Base-by-base conservation (phyloP, 2,113 vertebrate genomes). In the Anhinga rufa region DNA sequence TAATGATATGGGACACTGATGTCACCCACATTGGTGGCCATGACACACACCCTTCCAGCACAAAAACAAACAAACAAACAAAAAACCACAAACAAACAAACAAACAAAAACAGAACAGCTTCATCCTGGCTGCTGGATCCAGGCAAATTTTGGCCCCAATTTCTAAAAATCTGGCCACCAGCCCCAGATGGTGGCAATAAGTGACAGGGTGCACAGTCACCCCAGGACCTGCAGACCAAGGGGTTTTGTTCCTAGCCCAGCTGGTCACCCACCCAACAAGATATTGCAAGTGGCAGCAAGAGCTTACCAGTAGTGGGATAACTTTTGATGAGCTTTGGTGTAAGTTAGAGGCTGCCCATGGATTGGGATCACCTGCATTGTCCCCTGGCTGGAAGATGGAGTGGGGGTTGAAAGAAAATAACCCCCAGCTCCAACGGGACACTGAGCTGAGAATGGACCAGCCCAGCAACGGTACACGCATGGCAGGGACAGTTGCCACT, bases 181-280 rank as follows among this genome's bases (percentile, higher is more conserved):
- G 2, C 9, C 9, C 22, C 42, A n/a, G 24, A 28, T 1, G 1
- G 7, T 55, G 49, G 15, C 79, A 86, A 2, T 18, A 58, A 83
- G 1, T 10, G 52, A 36, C 10, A 57, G 31, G 7, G 17, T 49
- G 44, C 51, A 51, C 48, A 81, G 34, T 10, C 19, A 77, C 14
- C 12, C n/a, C 0, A 0, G 49, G 10, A 14, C 10, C 60, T 46
- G 8, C 34, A 46, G 28, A 66, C 9, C 0, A 1, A 17, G 44
- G 36, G n/a, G 19, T 9, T 83, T 66, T 86, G 19, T 24, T 68
- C 52, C 46, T 54, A 80, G 36, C 20, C 12, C 75, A 78, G 24
- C 24, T 65, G 19, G 22, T 55, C 28, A 46, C 18, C 2, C 10
- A n/a, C 17, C 8, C 14, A 38, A 12, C 7, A 51, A 40, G 40